These are phyloP conservation scores for Catagonus wagneri DNA, from an alignment of 2,113 vertebrate genomes.

Conservation along the genomic window DNA sequence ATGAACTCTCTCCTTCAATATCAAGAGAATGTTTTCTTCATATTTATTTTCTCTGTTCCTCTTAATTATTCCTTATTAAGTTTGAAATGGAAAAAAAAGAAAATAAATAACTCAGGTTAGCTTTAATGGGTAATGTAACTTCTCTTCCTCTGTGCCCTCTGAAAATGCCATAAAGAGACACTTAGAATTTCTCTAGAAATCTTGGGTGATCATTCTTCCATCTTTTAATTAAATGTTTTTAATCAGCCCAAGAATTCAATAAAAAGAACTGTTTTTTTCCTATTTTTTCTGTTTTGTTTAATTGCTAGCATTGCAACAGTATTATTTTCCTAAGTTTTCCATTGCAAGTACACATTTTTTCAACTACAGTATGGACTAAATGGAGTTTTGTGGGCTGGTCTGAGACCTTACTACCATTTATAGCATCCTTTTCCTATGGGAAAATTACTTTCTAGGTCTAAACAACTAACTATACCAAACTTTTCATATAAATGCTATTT, in stretches of 20 bases:
- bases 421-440: not conserved
- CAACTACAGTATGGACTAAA: not conserved
- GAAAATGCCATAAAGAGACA: not conserved
- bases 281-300: slow-evolving; percentile 38
- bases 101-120: not conserved
- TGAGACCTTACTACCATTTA: not conserved
- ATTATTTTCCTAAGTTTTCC: slow-evolving; percentile 31
- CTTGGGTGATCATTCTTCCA: not conserved
- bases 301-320: slow-evolving; percentile 1
- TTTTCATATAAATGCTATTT: slow-evolving; percentile 36
- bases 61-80: not conserved
- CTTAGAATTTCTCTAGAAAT: slow-evolving; percentile 3
- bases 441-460: slow-evolving; percentile 2
- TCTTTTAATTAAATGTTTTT: slow-evolving; percentile 1
- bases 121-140: not conserved
- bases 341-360: slow-evolving; percentile 16
- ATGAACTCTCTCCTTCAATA: not conserved
- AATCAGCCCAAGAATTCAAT: not conserved
- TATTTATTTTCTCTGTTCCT: not conserved
- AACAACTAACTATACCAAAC: slow-evolving; percentile 5
- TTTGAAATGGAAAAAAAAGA: not conserved
- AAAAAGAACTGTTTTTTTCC: not conserved
- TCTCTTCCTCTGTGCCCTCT: not conserved
- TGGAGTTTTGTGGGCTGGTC: not conserved
- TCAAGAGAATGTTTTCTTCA: not conserved